phyloP scores from a whole-genome alignment of 2,113 vertebrate species.

The Terrapene triunguis region DNA sequence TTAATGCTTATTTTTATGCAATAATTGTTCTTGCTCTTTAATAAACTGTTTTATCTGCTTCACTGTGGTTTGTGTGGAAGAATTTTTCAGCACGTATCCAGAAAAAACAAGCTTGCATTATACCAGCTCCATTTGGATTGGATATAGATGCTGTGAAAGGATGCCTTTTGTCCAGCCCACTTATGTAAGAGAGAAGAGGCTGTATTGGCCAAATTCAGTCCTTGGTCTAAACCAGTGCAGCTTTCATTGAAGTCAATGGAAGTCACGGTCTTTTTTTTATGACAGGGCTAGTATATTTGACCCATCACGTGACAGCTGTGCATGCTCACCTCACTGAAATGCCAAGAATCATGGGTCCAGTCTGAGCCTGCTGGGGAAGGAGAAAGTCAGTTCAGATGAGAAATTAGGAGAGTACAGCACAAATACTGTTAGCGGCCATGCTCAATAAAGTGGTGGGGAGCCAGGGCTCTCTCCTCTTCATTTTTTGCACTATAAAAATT shows the following conservation, averaged over 20 bases:
- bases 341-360: constrained; percentile 63
- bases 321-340: constrained; percentile 55
- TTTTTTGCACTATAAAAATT: constrained; percentile 43
- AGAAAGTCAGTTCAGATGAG: constrained; percentile 59
- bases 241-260: neutral
- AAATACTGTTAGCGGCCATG: constrained; percentile 67
- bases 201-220: neutral
- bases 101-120: neutral
- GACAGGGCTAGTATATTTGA: constrained; percentile 16
- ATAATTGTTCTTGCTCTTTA: constrained; percentile 21
- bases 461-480: constrained; percentile 65
- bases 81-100: neutral
- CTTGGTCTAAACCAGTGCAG: neutral
- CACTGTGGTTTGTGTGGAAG: neutral
- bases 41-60: constrained; percentile 76
- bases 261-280: neutral
- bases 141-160: neutral
- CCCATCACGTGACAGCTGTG: constrained; percentile 51
- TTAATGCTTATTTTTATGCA: constrained; percentile 60
- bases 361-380: constrained; percentile 64
- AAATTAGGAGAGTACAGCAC: constrained; percentile 44
- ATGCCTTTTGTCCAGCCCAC: neutral
- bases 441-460: constrained; percentile 66
- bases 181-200: neutral
- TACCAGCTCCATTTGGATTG: accelerated